These are phyloP conservation scores for Caenorhabditis angaria DNA, from an alignment of 2,888 invertebrate species.

Conservation along the genomic window DNA sequence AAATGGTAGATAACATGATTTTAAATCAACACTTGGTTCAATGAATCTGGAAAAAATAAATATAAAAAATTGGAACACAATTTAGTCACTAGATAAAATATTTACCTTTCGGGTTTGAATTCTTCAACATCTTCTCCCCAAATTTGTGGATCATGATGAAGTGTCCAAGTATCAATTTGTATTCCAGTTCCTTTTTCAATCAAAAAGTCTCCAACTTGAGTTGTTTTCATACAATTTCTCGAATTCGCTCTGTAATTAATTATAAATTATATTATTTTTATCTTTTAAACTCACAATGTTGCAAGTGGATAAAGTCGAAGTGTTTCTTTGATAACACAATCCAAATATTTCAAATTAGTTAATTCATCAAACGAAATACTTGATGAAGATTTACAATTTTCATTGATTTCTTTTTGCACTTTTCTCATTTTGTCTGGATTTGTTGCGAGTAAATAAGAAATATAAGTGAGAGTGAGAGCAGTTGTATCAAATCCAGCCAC, in stretches of 20 bases:
- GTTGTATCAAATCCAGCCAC: slow-evolving; percentile 74
- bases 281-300: slow-evolving; percentile 23
- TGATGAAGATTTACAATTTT: slow-evolving; percentile 14
- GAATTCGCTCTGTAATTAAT: slow-evolving; percentile 33
- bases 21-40: neutral
- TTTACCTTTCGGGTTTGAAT: slow-evolving; percentile 47
- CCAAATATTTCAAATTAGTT: slow-evolving; percentile 55
- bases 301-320: slow-evolving; percentile 63
- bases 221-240: slow-evolving; percentile 49
- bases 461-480: slow-evolving; percentile 74
- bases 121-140: slow-evolving; percentile 51
- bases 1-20: slow-evolving; percentile 36
- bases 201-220: slow-evolving; percentile 51
- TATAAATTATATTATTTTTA: neutral
- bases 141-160: slow-evolving; percentile 37
- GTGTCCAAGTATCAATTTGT: slow-evolving; percentile 54
- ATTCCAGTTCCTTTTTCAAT: slow-evolving; percentile 60
- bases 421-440: slow-evolving; percentile 60
- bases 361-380: slow-evolving; percentile 58
- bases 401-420: slow-evolving; percentile 55
- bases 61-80: no score
- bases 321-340: slow-evolving; percentile 63
- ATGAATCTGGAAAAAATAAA: neutral
- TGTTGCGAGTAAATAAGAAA: slow-evolving; percentile 74
- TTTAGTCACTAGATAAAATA: no score